Evolutionary conservation across 2,113 vertebrate species (phyloP).

Genomic region (Oncorhynchus clarkii): DNA sequence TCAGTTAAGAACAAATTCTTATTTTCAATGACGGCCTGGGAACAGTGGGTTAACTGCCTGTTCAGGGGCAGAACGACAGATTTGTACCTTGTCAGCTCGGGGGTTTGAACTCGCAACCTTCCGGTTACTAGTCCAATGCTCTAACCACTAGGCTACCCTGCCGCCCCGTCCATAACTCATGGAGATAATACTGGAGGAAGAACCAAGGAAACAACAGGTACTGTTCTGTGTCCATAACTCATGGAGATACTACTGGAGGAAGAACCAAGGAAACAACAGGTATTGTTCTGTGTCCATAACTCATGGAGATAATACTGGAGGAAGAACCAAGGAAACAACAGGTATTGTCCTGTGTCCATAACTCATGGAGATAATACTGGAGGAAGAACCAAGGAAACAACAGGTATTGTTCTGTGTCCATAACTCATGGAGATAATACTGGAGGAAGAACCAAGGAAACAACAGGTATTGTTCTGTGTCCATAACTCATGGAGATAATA

Average conservation of each 20-base stretch:
- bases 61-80: too few relatives aligned
- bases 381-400: constrained; percentile 8
- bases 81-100: too few relatives aligned
- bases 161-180: not conserved
- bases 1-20: too few relatives aligned
- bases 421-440: not conserved
- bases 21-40: too few relatives aligned
- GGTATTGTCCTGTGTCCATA: not conserved
- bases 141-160: too few relatives aligned
- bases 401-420: not conserved
- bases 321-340: constrained; percentile 8
- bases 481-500: not conserved
- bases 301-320: not conserved
- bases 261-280: constrained; percentile 9
- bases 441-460: not conserved
- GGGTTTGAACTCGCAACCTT: too few relatives aligned
- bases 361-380: not conserved
- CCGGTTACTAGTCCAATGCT: too few relatives aligned
- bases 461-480: not conserved
- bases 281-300: not conserved
- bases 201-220: constrained; percentile 10
- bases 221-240: not conserved
- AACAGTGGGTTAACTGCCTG: too few relatives aligned
- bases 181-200: not conserved
- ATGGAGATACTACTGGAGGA: not conserved